Conservation (phyloP, 2,888 invertebrate species). For the Balanococcus diminutus region DNA sequence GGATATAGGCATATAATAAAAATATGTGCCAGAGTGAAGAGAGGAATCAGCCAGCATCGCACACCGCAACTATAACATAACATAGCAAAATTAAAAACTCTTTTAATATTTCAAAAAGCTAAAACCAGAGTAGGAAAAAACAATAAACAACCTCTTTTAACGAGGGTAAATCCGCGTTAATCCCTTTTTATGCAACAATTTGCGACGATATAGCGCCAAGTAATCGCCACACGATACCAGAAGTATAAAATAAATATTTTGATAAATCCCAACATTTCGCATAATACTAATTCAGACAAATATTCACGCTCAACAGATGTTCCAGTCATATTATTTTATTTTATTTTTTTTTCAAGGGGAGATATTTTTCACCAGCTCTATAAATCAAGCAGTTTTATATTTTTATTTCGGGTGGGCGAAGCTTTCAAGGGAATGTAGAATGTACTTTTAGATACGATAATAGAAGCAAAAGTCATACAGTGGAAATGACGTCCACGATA, state of each 20-base stretch:
- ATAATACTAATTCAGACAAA: slow-evolving; percentile 43
- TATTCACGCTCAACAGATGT: slow-evolving; percentile 35
- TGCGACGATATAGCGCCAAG: not conserved
- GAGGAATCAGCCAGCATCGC: not conserved
- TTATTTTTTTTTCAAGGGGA: slow-evolving; percentile 8
- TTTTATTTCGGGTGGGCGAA: too few species aligned
- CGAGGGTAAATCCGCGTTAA: slow-evolving; percentile 39
- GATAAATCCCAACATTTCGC: slow-evolving; percentile 37
- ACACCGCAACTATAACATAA: not conserved
- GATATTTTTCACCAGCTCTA: not conserved
- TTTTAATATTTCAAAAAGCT: slow-evolving; percentile 43
- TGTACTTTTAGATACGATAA: too few species aligned
- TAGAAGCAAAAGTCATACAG: not conserved
- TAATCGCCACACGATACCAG: not conserved
- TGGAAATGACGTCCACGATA: not conserved
- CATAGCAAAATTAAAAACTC: slow-evolving; percentile 24
- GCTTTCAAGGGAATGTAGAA: not conserved
- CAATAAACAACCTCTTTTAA: slow-evolving; percentile 37
- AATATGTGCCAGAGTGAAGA: too few species aligned
- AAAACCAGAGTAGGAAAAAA: slow-evolving; percentile 31
- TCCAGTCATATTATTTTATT: too few species aligned
- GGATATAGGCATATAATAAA: too few species aligned
- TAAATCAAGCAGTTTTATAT: slow-evolving; percentile 9
- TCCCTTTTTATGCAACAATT: slow-evolving; percentile 43
- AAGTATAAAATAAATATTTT: slow-evolving; percentile 29